Percentiles rank a stretch among this genome's conserved stretches.
phyloP scores from a whole-genome alignment of 2,797 vertebrate species.

The Meda fulgida region DNA sequence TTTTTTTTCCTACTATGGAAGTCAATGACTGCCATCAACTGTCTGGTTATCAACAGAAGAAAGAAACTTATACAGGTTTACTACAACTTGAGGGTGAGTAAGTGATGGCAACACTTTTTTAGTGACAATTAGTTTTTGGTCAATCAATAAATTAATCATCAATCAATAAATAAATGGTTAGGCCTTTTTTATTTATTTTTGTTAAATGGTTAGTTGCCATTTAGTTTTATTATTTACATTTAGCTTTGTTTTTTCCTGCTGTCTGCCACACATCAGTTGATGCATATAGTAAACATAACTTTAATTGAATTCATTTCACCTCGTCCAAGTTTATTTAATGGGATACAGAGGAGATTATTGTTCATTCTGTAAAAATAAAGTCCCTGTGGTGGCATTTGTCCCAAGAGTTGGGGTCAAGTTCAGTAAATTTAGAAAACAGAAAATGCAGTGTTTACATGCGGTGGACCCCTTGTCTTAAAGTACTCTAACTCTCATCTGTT shows the following conservation, averaged over 20 bases:
- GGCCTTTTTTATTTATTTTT: background rate
- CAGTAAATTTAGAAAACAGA: constrained; percentile 26
- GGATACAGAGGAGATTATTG: background rate
- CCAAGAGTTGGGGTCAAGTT: constrained; percentile 6
- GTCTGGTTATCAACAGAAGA: too few species aligned
- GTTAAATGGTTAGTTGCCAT: background rate
- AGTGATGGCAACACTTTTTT: too few species aligned
- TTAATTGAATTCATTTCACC: background rate
- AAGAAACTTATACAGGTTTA: too few species aligned
- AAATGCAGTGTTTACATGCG: constrained; percentile 12
- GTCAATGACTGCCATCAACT: too few species aligned
- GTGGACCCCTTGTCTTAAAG: constrained; percentile 24
- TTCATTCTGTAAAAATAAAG: background rate
- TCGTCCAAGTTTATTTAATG: constrained; percentile 8
- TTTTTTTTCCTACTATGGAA: too few species aligned
- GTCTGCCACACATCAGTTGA: background rate
- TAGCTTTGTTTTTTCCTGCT: background rate
- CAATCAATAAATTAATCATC: too few species aligned
- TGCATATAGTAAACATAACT: background rate
- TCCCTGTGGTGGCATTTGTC: background rate
- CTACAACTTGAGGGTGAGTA: too few species aligned
- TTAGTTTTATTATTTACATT: background rate
- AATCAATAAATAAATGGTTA: background rate
- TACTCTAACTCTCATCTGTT: constrained; percentile 19
- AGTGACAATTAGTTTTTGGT: too few species aligned